Evolutionary conservation across 2,888 invertebrate species (phyloP), one percentile per base, ranked within the genome.

Genomic region (Venustoraphidia nigricollis): DNA sequence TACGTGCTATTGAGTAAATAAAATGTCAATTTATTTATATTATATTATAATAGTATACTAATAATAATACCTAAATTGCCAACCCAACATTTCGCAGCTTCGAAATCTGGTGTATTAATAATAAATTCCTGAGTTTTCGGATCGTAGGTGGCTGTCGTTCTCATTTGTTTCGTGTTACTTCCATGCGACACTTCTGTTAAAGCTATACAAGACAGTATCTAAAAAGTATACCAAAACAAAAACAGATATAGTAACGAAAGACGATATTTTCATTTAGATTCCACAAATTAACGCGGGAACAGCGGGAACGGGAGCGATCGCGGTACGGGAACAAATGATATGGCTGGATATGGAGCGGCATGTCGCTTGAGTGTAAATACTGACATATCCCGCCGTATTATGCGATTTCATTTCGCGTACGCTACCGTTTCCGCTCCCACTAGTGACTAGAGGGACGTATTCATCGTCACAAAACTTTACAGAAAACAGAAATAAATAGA

Each of bases 71-170:
- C 89, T 70, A 90, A 74, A 69, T 92, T 93, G 57, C 96, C 96
- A 59, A 85, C 81, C 95, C 95, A 96, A 68, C 92, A 92, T 73
- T 97, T 97, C 47, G 92, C 90, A 9, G 95, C 90, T 67, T 94
- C 87, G 69, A 94, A 88, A 67, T 92, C 88, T 0, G 96, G 94
- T 1, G 94, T 88, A 64, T 94, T 79, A 10, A 97, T 73, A 48
- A 94, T 72, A 68, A 94, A 95, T 66, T 85, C 81, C 67, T 82
- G 74, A 11, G 79, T 77, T 36, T 67, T 64, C 0, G 80, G 74
- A 65, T 94, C 89, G 67, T 86, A 96, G 1, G 80, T 87, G 5
- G 95, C 94, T 8, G 82, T 87, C 1, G 95, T 95, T 58, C 88
- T 77, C 79, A 95, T 86, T 46, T 82, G 82, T 56, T 89, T 88